Evolutionary conservation across 92 coral and sea anemone genomes (phyloP), one percentile per base, ranked within the genome.

Genomic region (Parazoanthus swiftii): DNA sequence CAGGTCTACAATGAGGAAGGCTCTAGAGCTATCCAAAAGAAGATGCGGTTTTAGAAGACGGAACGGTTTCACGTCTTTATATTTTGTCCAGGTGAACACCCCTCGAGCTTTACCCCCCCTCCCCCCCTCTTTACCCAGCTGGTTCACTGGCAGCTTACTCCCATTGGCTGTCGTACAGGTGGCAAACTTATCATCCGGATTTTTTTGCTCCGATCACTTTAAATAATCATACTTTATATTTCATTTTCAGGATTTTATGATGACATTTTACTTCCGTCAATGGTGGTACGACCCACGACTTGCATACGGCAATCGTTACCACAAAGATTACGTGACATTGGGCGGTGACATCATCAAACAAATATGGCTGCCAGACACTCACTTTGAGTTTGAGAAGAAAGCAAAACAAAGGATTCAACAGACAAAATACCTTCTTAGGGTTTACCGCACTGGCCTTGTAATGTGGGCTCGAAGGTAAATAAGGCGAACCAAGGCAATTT

Each of bases 361-460:
- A 58, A 80, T 88, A 67, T 88, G 90, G 90, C 70, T 88, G 77
- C 90, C 90, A 50, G 90, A 88, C 46, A 88, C 90, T 20, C 82
- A 88, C 75, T 88, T 88, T 73, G 90, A 88, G 42, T 88, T 68
- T 36, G 90, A 88, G 56, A 88, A 84, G 42, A 72, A 72, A 72
- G 76, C 76, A 38, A 88, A 88, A n/a, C 81, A 85, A 15, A 77
- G 80, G 36, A 5, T 88, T 59, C 90, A 88, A 88, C 81, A 85
- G 44, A 88, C 73, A 67, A 88, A 72, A 51, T 88, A 79, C 86
- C 82, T 59, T 66, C 90, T 88, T 67, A 88, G 79, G 33, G 18
- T 80, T 14, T 67, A 58, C 72, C 81, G 80, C 36, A 67, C n/a
- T 59, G 90, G 90, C 51, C 72, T 15, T 54, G 68, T 88, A 8